Percentiles rank a stretch among this genome's conserved stretches.
These are phyloP conservation scores for Megaustenia siamemsis DNA, from an alignment of 2,888 invertebrate genomes.

Conservation along the genomic window DNA sequence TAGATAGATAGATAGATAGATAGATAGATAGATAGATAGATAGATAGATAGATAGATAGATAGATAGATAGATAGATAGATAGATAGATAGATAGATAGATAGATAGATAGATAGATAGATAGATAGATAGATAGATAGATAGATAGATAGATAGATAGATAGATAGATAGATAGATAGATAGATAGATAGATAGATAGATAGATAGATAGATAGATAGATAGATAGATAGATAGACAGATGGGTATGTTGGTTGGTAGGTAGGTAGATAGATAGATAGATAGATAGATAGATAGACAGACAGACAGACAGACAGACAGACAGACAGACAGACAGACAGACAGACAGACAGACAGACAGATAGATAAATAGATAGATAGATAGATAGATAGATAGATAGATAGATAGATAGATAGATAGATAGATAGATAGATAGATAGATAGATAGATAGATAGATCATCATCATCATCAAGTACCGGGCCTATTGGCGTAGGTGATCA, in stretches of 20 bases:
- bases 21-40: neutral
- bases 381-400: neutral
- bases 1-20: neutral
- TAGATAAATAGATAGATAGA: too few species aligned
- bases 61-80: neutral
- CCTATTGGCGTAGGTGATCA: too few species aligned
- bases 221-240: too few species aligned
- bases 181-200: neutral
- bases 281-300: too few species aligned
- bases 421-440: neutral
- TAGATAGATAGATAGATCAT: slow-evolving; percentile 8
- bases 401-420: neutral
- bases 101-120: neutral
- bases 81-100: neutral
- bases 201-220: neutral
- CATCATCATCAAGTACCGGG: too few species aligned
- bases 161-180: neutral
- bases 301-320: too few species aligned
- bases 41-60: neutral
- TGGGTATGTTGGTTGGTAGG: too few species aligned
- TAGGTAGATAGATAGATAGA: too few species aligned
- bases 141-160: neutral
- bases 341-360: neutral
- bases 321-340: too few species aligned
- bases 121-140: neutral